Evolutionary conservation across 2,888 invertebrate genomes (phyloP).

Genomic region (Xanthorhoe designata): DNA sequence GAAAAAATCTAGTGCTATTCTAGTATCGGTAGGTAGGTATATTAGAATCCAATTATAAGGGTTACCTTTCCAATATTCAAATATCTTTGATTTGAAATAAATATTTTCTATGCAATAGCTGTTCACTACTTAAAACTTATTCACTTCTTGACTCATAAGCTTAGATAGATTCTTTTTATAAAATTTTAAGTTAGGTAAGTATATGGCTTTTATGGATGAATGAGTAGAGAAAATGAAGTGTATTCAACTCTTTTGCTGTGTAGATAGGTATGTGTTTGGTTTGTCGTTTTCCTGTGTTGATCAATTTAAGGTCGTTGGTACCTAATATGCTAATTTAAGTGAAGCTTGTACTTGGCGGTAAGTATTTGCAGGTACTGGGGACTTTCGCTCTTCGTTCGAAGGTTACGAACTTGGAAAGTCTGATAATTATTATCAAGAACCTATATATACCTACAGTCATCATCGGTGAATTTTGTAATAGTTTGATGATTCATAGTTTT

Average conservation of each 20-base stretch:
- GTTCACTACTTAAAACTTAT: no score
- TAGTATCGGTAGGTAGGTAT: no score
- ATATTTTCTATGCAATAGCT: no score
- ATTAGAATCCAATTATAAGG: no score
- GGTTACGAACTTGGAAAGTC: slow-evolving; percentile 21
- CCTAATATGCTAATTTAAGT: not conserved
- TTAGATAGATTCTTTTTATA: no score
- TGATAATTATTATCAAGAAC: slow-evolving; percentile 6
- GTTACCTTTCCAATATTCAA: no score
- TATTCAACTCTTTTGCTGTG: not conserved
- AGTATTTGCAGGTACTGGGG: not conserved
- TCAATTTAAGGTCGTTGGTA: not conserved
- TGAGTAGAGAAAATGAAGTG: not conserved
- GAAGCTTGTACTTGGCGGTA: not conserved
- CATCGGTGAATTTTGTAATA: no score
- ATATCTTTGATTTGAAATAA: no score
- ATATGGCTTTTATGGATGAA: not conserved
- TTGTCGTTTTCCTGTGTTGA: not conserved
- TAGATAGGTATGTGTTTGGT: not conserved
- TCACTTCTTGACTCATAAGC: no score
- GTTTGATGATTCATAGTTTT: no score
- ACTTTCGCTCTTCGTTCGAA: slow-evolving; percentile 28
- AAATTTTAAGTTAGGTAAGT: no score
- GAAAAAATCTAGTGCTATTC: no score
- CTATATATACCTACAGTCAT: not conserved